Conservation (phyloP, 2,113 vertebrate genomes). For the Cyrtonyx montezumae region DNA sequence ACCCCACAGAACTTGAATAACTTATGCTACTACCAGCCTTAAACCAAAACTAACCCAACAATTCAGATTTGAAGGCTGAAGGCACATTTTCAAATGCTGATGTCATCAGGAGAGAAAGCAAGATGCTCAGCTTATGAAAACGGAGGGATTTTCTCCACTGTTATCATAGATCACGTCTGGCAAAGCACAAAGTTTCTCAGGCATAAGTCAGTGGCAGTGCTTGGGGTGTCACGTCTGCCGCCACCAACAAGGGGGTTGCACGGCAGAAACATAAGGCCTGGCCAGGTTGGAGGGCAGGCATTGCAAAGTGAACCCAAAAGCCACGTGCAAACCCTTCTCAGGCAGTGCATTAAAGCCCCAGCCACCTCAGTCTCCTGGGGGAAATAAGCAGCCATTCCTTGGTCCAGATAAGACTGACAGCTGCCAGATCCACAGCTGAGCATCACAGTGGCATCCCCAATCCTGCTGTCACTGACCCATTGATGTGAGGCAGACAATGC, state of each 20-base stretch:
- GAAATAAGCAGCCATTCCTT: neutral
- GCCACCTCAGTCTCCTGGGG: neutral
- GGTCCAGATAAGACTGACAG: neutral
- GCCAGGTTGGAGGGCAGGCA: accelerated
- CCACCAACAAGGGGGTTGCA: neutral
- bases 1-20: neutral
- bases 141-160: neutral
- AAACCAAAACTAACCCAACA: neutral
- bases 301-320: neutral
- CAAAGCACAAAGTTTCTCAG: neutral
- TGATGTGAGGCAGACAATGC: neutral
- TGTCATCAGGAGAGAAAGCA: neutral
- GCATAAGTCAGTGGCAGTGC: neutral
- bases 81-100: neutral
- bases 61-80: neutral
- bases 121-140: neutral
- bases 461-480: neutral
- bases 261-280: neutral
- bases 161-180: neutral
- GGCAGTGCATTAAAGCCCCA: neutral
- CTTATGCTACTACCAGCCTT: neutral
- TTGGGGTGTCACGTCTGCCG: neutral
- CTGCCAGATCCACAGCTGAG: neutral
- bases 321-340: neutral
- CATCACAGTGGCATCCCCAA: accelerated